Evolutionary conservation across 2,113 vertebrate species (phyloP).

Genomic region (Gavia stellata): DNA sequence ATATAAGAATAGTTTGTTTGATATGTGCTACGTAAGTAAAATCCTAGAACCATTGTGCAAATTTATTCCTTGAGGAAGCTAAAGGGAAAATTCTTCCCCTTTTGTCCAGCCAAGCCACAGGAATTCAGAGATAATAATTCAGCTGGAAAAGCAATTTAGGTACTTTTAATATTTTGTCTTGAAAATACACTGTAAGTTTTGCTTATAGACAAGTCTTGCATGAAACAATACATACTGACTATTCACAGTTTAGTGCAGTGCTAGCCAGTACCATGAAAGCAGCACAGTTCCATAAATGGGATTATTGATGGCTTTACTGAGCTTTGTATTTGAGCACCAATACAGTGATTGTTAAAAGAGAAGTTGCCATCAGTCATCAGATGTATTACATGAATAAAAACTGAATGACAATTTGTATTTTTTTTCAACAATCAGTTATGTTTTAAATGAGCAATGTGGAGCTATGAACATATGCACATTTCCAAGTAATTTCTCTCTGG

Average conservation of each 20-base stretch:
- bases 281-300: background rate
- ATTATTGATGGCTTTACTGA: background rate
- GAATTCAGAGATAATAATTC: slow-evolving; percentile 2
- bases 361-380: background rate
- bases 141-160: slow-evolving; percentile 6
- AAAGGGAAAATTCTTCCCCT: background rate
- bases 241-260: background rate
- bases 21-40: background rate
- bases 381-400: background rate
- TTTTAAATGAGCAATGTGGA: background rate
- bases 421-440: background rate
- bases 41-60: background rate
- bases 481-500: background rate
- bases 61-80: slow-evolving; percentile 18
- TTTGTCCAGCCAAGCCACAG: slow-evolving; percentile 25
- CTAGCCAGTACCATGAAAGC: background rate
- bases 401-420: background rate
- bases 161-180: background rate
- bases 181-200: background rate
- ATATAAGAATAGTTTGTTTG: background rate
- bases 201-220: background rate
- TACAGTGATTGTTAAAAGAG: background rate
- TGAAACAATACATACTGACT: background rate
- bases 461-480: background rate
- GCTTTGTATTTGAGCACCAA: background rate